Conservation (phyloP, 2,888 invertebrate genomes). For the Glaucopsyche alexis region DNA sequence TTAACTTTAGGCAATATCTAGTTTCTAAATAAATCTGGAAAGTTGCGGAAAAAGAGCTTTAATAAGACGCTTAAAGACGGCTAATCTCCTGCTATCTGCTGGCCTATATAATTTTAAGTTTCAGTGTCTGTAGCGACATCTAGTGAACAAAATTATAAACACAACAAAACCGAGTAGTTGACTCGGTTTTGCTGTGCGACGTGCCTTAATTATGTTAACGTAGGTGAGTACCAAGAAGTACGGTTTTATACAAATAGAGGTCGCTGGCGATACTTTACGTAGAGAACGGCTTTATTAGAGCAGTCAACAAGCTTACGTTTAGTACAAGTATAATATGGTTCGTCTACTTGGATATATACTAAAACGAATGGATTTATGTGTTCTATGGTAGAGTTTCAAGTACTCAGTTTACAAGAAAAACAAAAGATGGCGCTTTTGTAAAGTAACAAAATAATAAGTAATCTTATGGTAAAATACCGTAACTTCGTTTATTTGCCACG, state of each 20-base stretch:
- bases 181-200: not conserved
- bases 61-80: too few relatives aligned
- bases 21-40: too few relatives aligned
- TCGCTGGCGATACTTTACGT: not conserved
- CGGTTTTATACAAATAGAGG: not conserved
- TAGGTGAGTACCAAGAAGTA: not conserved
- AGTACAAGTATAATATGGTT: too few relatives aligned
- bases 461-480: not conserved
- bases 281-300: too few relatives aligned
- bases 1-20: too few relatives aligned
- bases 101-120: not conserved
- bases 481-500: not conserved
- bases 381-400: not conserved
- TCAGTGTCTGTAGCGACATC: not conserved
- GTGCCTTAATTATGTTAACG: not conserved
- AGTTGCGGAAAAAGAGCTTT: too few relatives aligned
- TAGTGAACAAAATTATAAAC: not conserved
- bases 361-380: not conserved
- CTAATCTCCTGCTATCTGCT: too few relatives aligned
- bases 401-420: not conserved
- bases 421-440: not conserved
- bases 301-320: too few relatives aligned
- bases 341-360: too few relatives aligned
- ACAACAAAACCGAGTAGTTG: too few relatives aligned
- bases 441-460: not conserved